A percentile compares a stretch with the other conserved stretches of the same genome.
Conservation (phyloP, 2,797 vertebrate species). For the Gadopsis bispinosus region DNA sequence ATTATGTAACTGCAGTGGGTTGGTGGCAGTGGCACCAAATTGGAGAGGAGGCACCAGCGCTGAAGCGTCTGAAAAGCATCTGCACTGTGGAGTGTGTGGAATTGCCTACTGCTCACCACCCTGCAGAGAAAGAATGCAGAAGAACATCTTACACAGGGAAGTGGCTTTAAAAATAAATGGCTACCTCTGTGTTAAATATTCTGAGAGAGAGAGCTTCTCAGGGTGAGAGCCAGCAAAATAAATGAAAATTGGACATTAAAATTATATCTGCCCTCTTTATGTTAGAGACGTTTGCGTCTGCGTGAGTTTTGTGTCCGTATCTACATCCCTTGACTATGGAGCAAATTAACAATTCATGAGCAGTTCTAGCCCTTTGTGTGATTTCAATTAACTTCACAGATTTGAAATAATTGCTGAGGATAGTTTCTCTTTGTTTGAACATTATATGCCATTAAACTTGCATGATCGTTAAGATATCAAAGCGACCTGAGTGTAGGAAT, state of each 20-base stretch:
- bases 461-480: slow-evolving; percentile 72
- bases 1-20: slow-evolving; percentile 78
- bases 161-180: slow-evolving; percentile 19
- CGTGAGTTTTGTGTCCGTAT: slow-evolving; percentile 12
- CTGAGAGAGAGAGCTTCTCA: slow-evolving; percentile 16
- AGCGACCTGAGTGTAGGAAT: slow-evolving; percentile 55
- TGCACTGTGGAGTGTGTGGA: slow-evolving; percentile 40
- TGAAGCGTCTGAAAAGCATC: slow-evolving; percentile 63
- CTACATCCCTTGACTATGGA: slow-evolving; percentile 23
- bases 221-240: slow-evolving; percentile 11
- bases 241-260: slow-evolving; percentile 28
- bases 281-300: slow-evolving; percentile 13
- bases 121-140: slow-evolving; percentile 20
- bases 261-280: slow-evolving; percentile 11
- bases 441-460: slow-evolving; percentile 68
- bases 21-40: slow-evolving; percentile 66
- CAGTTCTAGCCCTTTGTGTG: slow-evolving; percentile 58
- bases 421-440: slow-evolving; percentile 65
- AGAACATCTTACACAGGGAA: slow-evolving; percentile 10
- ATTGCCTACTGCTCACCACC: slow-evolving; percentile 31
- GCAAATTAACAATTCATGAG: slow-evolving; percentile 72
- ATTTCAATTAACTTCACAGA: slow-evolving; percentile 76
- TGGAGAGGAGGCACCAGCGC: slow-evolving; percentile 57
- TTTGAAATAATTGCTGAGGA: slow-evolving; percentile 71
- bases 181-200: slow-evolving; percentile 19